These are phyloP conservation scores for Drymonia ruficornis DNA, from an alignment of 2,888 invertebrate genomes.

Conservation along the genomic window DNA sequence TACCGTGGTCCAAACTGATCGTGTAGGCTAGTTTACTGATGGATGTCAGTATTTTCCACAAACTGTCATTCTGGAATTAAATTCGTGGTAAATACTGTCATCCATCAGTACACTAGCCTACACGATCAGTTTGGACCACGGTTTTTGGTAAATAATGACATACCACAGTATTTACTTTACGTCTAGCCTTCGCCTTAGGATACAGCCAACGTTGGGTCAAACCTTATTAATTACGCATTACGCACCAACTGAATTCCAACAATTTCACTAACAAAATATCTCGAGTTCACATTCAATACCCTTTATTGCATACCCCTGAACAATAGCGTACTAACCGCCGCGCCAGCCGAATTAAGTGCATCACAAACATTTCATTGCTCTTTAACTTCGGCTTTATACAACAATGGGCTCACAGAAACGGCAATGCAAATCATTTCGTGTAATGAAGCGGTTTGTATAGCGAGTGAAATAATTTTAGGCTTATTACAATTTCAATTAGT, in stretches of 20 bases:
- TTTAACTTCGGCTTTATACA: constrained; percentile 35
- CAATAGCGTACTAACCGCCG: constrained; percentile 21
- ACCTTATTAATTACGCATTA: too few species aligned
- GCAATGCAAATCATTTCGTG: constrained; percentile 51
- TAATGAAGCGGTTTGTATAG: constrained; percentile 40
- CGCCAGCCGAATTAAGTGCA: constrained; percentile 48
- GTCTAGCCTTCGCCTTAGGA: too few species aligned
- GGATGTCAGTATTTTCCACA: too few species aligned
- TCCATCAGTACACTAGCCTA: too few species aligned
- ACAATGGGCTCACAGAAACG: constrained; percentile 33
- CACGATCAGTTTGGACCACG: too few species aligned
- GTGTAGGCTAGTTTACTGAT: too few species aligned
- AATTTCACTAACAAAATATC: constrained; percentile 6
- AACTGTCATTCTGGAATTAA: too few species aligned
- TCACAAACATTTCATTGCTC: constrained; percentile 52
- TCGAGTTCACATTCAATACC: constrained; percentile 15
- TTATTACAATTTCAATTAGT: constrained; percentile 13
- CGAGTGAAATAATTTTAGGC: constrained; percentile 25
- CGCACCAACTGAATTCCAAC: neutral
- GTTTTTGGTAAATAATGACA: too few species aligned
- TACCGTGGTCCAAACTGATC: too few species aligned
- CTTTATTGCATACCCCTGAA: constrained; percentile 20
- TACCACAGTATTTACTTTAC: too few species aligned
- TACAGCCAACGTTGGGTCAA: too few species aligned
- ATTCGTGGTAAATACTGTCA: too few species aligned